Conservation (phyloP, 2,113 vertebrate species). For the Coryphaenoides rupestris region DNA sequence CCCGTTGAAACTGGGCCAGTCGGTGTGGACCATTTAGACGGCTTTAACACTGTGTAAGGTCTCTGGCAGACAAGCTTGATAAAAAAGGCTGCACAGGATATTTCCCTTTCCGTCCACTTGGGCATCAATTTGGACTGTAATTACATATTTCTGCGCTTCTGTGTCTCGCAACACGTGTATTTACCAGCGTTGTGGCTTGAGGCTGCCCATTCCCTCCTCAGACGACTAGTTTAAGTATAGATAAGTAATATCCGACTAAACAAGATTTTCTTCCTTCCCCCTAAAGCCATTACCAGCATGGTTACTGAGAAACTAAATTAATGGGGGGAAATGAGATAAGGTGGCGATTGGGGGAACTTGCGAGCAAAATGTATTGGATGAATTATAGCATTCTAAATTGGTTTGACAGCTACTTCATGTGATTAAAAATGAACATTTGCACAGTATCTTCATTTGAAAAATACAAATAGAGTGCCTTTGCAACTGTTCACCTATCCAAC, state of each 20-base stretch:
- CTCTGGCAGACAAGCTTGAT: constrained; percentile 27
- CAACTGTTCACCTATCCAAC: constrained; percentile 16
- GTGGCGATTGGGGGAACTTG: constrained; percentile 26
- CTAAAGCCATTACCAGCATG: constrained; percentile 27
- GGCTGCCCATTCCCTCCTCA: constrained; percentile 26
- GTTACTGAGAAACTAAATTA: constrained; percentile 34
- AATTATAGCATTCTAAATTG: constrained; percentile 26
- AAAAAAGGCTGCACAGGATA: constrained; percentile 48
- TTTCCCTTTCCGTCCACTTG: constrained; percentile 58
- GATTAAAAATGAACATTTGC: constrained; percentile 35
- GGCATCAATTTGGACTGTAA: constrained; percentile 40
- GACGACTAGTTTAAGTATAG: constrained; percentile 29
- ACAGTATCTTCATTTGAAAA: constrained; percentile 36
- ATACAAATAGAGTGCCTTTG: constrained; percentile 17
- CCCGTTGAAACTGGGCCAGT: constrained; percentile 2
- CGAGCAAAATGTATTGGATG: constrained; percentile 23
- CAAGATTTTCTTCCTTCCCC: constrained; percentile 17
- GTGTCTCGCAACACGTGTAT: constrained; percentile 14
- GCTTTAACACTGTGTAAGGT: constrained; percentile 17
- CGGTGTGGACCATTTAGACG: constrained; percentile 3
- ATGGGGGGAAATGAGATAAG: constrained; percentile 39
- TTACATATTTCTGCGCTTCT: constrained; percentile 42
- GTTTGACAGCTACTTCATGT: constrained; percentile 16
- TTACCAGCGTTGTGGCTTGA: constrained; percentile 32
- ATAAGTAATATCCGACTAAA: constrained; percentile 48